phyloP scores from a whole-genome alignment of 2,797 vertebrate genomes.

The Brachyrhaphis roseni region DNA sequence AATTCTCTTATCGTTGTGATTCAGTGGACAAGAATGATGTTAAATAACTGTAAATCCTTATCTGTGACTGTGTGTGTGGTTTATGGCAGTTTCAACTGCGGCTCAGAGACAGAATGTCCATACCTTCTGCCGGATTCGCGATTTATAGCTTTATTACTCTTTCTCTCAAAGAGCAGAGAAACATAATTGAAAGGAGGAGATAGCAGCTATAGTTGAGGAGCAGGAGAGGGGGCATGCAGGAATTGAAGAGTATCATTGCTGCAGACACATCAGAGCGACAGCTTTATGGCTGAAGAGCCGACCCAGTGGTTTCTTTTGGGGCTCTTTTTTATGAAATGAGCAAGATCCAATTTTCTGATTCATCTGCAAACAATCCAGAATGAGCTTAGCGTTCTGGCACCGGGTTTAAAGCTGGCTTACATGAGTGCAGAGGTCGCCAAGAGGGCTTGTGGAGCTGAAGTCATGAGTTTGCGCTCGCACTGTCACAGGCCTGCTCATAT shows the following conservation, averaged over 20 bases:
- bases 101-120: conserved; percentile 80
- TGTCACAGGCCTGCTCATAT: conserved; percentile 72
- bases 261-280: conserved; percentile 73
- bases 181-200: conserved; percentile 81
- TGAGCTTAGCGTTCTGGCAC: conserved; percentile 60
- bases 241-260: conserved; percentile 68
- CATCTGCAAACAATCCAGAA: conserved; percentile 68
- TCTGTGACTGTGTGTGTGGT: conserved; percentile 82
- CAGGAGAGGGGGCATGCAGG: conserved; percentile 39
- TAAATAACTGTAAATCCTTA: conserved; percentile 86
- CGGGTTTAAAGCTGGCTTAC: conserved; percentile 37
- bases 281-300: conserved; percentile 73
- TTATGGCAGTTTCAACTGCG: conserved; percentile 82
- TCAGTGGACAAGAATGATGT: conserved; percentile 76
- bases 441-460: conserved; percentile 71
- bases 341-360: conserved; percentile 82
- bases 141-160: conserved; percentile 86
- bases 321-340: conserved; percentile 70
- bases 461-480: conserved; percentile 76
- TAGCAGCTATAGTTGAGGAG: conserved; percentile 61
- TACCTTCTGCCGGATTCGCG: conserved; percentile 66
- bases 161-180: conserved; percentile 81
- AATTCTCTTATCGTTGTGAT: conserved; percentile 81
- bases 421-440: conserved; percentile 70
- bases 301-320: conserved; percentile 57